phyloP scores from a whole-genome alignment of 1,140 invertebrate species.

The Leptinotarsa texana region DNA sequence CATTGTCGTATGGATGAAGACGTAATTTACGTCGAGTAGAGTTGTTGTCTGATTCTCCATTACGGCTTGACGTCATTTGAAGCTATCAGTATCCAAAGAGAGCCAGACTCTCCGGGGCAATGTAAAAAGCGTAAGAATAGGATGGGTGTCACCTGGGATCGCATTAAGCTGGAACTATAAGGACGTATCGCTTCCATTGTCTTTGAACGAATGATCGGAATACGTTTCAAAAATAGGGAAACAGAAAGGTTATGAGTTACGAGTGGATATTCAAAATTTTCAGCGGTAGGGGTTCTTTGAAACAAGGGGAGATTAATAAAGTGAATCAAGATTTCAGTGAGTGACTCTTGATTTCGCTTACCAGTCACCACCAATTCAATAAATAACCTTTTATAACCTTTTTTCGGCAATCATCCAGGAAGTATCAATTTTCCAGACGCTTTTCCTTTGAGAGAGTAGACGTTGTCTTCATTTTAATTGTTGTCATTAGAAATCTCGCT shows the following conservation, averaged over 20 bases:
- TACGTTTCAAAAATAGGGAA: neutral
- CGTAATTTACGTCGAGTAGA: neutral
- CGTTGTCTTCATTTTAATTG: too few species aligned
- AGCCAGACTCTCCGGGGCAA: slow-evolving; percentile 7
- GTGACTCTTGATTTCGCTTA: too few species aligned
- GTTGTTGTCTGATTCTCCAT: slow-evolving; percentile 1
- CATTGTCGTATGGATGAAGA: too few species aligned
- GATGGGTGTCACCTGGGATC: slow-evolving; percentile 1
- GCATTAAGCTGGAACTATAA: neutral
- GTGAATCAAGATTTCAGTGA: too few species aligned
- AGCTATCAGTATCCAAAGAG: neutral
- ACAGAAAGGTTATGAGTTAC: neutral
- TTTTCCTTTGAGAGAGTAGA: too few species aligned
- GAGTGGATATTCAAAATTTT: neutral
- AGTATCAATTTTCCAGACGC: too few species aligned
- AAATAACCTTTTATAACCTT: too few species aligned
- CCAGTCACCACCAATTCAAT: too few species aligned
- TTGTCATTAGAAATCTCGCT: too few species aligned
- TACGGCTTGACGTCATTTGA: neutral
- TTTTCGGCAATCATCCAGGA: too few species aligned
- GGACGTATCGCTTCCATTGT: neutral
- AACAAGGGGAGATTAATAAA: too few species aligned
- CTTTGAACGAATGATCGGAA: neutral
- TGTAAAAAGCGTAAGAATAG: slow-evolving; percentile 1
- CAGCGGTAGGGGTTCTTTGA: too few species aligned